phyloP scores from a whole-genome alignment of 1,140 invertebrate genomes.

The Eufriesea mexicana region DNA sequence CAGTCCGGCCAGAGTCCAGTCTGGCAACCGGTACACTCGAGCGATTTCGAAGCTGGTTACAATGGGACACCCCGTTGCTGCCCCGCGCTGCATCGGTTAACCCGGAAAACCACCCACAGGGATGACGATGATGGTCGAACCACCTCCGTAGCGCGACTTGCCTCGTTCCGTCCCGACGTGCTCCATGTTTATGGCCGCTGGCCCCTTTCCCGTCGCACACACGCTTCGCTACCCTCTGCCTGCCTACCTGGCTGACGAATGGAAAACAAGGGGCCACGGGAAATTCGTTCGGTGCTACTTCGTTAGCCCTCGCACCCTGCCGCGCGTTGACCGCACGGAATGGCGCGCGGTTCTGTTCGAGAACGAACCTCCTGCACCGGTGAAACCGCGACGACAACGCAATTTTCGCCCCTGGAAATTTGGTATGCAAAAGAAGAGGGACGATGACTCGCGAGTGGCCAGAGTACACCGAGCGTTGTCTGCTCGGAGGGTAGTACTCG shows the following conservation, averaged over 20 bases:
- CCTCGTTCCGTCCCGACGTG: conserved; percentile 13
- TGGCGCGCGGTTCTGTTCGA: conserved; percentile 15
- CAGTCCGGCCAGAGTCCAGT: conserved; percentile 42
- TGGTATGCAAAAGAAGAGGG: conserved; percentile 36
- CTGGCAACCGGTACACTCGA: conserved; percentile 48
- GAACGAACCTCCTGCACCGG: too few species aligned
- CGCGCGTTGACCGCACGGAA: neutral
- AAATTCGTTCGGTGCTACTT: conserved; percentile 21
- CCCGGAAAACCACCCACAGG: conserved; percentile 61
- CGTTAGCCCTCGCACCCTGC: conserved; percentile 1
- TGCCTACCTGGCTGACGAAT: conserved; percentile 3
- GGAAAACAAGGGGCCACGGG: conserved; percentile 25
- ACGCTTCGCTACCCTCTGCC: neutral
- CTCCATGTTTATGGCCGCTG: conserved; percentile 20
- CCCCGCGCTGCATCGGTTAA: conserved; percentile 66
- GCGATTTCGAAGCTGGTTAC: conserved; percentile 71
- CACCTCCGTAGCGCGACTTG: conserved; percentile 25
- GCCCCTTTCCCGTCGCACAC: conserved; percentile 14
- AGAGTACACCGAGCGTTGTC: neutral
- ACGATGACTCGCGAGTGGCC: neutral
- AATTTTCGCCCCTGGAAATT: conserved; percentile 47
- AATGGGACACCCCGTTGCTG: conserved; percentile 63
- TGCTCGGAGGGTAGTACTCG: conserved; percentile 1
- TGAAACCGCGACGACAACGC: conserved; percentile 38
- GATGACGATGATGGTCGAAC: conserved; percentile 52